Evolutionary conservation across 2,797 vertebrate genomes (phyloP).

Genomic region (Tarsius wallacei): DNA sequence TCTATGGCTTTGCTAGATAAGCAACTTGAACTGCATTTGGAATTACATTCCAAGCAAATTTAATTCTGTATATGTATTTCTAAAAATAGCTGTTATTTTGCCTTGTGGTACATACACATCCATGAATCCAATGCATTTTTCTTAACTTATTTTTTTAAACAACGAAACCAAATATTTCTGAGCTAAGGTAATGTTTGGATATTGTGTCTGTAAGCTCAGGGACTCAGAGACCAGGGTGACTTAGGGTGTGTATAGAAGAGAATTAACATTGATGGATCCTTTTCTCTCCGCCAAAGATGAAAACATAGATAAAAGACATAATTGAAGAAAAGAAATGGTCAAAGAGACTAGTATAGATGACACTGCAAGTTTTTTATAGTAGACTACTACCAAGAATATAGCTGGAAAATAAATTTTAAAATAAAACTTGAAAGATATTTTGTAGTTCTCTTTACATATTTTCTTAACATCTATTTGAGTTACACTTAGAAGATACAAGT

Average conservation of each 20-base stretch:
- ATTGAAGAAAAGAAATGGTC: neutral
- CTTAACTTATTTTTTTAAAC: neutral
- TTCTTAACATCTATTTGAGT: neutral
- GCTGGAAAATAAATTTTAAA: neutral
- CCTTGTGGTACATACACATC: neutral
- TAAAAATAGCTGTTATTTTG: conserved; percentile 9
- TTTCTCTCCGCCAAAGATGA: neutral
- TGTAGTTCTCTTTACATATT: neutral
- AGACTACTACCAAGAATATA: neutral
- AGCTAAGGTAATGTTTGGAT: neutral
- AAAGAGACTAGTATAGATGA: neutral
- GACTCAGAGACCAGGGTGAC: neutral
- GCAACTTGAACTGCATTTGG: neutral
- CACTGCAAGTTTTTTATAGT: neutral
- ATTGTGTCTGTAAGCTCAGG: neutral
- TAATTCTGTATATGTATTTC: neutral
- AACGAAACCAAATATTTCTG: neutral
- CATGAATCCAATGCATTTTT: neutral
- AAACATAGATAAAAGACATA: neutral
- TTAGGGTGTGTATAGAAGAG: neutral
- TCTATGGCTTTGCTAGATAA: conserved; percentile 56
- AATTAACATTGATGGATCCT: neutral
- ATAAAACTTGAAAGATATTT: neutral
- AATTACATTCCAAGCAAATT: conserved; percentile 1
- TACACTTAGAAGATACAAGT: neutral